phyloP scores from a whole-genome alignment of 2,797 vertebrate species.

The Acipenser oxyrinchus region DNA sequence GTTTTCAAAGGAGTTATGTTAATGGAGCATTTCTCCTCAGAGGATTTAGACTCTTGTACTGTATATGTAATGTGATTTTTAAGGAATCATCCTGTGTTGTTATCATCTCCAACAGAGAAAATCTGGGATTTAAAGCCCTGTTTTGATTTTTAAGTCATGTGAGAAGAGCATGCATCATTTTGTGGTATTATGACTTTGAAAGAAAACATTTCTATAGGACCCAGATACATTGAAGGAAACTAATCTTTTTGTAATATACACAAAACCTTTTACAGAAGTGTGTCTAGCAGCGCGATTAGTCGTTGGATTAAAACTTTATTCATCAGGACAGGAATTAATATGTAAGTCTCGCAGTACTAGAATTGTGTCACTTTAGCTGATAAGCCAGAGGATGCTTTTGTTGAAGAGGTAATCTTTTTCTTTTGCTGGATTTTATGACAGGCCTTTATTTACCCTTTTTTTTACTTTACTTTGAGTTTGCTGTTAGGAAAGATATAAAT shows the following conservation, averaged over 20 bases:
- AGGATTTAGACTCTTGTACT: too few relatives aligned
- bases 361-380: slow-evolving; percentile 57
- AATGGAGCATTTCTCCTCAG: too few relatives aligned
- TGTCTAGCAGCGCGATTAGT: slow-evolving; percentile 59
- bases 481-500: slow-evolving; percentile 30
- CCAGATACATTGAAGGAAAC: slow-evolving; percentile 51
- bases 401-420: slow-evolving; percentile 44
- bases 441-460: slow-evolving; percentile 36
- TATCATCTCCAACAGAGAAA: slow-evolving; percentile 56
- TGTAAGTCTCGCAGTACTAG: slow-evolving; percentile 51
- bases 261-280: slow-evolving; percentile 57
- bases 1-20: too few relatives aligned
- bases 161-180: slow-evolving; percentile 28
- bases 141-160: slow-evolving; percentile 29
- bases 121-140: slow-evolving; percentile 41
- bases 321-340: slow-evolving; percentile 60
- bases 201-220: slow-evolving; percentile 45
- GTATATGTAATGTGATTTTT: too few relatives aligned
- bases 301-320: slow-evolving; percentile 63
- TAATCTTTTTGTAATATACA: slow-evolving; percentile 69
- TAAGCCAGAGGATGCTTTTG: slow-evolving; percentile 53
- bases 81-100: slow-evolving; percentile 5
- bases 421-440: slow-evolving; percentile 38
- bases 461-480: slow-evolving; percentile 34
- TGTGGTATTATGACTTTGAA: slow-evolving; percentile 43